Percentiles rank a stretch among this genome's conserved stretches.
Evolutionary conservation across 2,113 vertebrate genomes (phyloP).

Genomic region (Halcyon malimbica): DNA sequence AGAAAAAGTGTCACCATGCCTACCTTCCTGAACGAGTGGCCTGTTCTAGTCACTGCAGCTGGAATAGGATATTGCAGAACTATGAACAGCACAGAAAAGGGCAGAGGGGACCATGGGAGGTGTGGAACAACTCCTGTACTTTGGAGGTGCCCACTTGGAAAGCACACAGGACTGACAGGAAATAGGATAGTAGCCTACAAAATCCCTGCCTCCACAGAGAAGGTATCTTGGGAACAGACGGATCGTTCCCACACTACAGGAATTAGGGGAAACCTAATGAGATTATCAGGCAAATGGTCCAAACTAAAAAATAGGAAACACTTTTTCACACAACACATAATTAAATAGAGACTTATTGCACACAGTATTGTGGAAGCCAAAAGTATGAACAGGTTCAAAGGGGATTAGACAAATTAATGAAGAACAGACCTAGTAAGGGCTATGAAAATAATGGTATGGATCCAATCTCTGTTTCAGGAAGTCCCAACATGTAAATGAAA

Average conservation of each 20-base stretch:
- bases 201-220: background rate
- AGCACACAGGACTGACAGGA: background rate
- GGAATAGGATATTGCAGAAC: background rate
- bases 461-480: background rate
- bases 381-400: conserved; percentile 1
- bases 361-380: background rate
- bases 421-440: conserved; percentile 2
- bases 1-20: background rate
- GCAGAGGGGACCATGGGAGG: background rate
- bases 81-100: background rate
- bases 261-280: background rate
- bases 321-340: conserved; percentile 24
- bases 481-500: conserved; percentile 32
- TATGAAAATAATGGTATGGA: background rate
- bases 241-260: background rate
- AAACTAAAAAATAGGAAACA: conserved; percentile 12
- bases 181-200: background rate
- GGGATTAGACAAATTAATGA: conserved; percentile 14
- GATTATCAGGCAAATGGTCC: background rate
- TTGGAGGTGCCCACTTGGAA: background rate
- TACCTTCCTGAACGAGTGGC: background rate
- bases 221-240: background rate
- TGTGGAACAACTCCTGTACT: background rate
- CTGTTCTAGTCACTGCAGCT: background rate
- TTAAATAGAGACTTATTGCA: background rate